Conservation (phyloP, 2,888 invertebrate genomes). For the Parasteatoda lunata region DNA sequence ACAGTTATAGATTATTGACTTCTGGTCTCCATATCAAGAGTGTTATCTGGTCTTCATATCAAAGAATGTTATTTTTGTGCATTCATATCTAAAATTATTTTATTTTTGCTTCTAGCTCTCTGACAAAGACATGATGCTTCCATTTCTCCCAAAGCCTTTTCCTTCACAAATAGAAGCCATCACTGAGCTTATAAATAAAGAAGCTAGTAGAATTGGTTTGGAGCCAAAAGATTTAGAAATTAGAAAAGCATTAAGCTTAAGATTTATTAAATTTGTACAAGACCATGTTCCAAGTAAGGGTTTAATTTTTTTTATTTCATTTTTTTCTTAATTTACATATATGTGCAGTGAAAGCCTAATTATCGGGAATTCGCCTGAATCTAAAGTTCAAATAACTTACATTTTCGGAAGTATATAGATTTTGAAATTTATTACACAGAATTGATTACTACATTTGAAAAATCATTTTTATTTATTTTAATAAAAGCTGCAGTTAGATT, state of each 20-base stretch:
- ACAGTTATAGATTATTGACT: too few species aligned
- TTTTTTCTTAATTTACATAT: neutral
- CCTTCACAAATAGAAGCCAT: slow-evolving; percentile 42
- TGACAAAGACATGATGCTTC: slow-evolving; percentile 37
- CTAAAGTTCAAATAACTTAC: too few species aligned
- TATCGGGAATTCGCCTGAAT: too few species aligned
- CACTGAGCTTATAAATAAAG: slow-evolving; percentile 16
- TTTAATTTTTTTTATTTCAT: neutral
- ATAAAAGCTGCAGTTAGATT: too few species aligned
- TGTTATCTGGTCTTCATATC: too few species aligned
- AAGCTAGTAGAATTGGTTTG: slow-evolving; percentile 12
- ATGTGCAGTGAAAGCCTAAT: too few species aligned
- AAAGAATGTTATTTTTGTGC: neutral
- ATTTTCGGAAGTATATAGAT: too few species aligned
- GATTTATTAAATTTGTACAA: slow-evolving; percentile 33
- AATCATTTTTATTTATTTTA: too few species aligned
- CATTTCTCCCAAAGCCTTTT: slow-evolving; percentile 50
- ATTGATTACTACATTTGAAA: too few species aligned
- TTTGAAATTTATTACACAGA: too few species aligned
- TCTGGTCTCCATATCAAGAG: too few species aligned
- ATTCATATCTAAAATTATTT: neutral
- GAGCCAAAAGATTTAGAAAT: slow-evolving; percentile 12
- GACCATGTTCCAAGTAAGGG: slow-evolving; percentile 33
- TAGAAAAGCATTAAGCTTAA: slow-evolving; percentile 15
- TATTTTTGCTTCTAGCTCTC: neutral